These are phyloP conservation scores for Tyto alba DNA, from an alignment of 2,113 vertebrate species.

Conservation along the genomic window DNA sequence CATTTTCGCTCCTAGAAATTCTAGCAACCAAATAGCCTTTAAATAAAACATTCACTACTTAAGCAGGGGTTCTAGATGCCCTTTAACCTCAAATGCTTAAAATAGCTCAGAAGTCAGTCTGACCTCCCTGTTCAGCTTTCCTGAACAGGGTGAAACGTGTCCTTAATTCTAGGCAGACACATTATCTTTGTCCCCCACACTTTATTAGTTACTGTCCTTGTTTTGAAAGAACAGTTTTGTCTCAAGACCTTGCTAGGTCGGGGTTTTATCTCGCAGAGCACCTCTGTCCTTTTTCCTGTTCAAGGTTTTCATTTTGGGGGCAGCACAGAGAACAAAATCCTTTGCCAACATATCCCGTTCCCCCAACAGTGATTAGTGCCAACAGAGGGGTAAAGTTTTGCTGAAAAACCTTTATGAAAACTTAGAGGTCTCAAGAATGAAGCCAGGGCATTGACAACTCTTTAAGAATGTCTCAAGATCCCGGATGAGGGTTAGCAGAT, in stretches of 20 bases:
- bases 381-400: not conserved
- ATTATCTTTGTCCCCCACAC: not conserved
- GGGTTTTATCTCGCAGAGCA: not conserved
- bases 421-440: not conserved
- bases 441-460: not conserved
- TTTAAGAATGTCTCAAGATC: not conserved
- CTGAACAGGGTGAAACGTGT: not conserved
- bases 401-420: not conserved
- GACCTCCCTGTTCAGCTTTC: not conserved
- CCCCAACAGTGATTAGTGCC: rapidly evolving
- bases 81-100: not conserved
- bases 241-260: not conserved
- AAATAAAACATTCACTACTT: not conserved
- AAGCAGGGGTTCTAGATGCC: not conserved
- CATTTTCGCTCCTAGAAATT: not conserved
- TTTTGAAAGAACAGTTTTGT: not conserved
- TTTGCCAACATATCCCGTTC: not conserved
- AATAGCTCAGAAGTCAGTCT: not conserved
- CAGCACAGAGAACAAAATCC: not conserved
- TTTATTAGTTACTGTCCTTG: not conserved
- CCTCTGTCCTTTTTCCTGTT: not conserved
- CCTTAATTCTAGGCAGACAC: not conserved
- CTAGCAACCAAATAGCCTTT: not conserved
- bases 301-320: not conserved
- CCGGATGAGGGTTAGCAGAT: not conserved